A percentile compares a stretch with the other conserved stretches of the same genome.
Evolutionary conservation across 2,797 vertebrate species (phyloP).

Genomic region (Fistularia commersonii): DNA sequence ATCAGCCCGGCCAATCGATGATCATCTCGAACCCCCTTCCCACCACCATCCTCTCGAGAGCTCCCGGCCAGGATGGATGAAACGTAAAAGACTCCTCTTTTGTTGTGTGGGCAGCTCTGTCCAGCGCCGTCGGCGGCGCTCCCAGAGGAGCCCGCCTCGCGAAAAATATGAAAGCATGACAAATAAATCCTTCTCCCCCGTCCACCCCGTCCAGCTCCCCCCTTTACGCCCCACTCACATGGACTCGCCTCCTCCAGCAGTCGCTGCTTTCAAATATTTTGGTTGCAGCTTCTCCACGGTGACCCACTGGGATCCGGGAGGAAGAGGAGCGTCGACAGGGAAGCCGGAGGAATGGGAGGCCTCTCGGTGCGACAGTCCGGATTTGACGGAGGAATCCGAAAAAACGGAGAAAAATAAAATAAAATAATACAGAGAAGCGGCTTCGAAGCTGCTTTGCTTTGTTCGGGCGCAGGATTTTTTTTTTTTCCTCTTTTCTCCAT

Average conservation of each 20-base stretch:
- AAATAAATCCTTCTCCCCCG: conserved; percentile 51
- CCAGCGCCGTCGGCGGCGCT: conserved; percentile 47
- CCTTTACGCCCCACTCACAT: too few species aligned
- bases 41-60: conserved; percentile 56
- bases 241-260: too few species aligned
- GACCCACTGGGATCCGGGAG: conserved; percentile 47
- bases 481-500: too few species aligned
- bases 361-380: conserved; percentile 30
- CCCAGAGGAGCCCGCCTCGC: conserved; percentile 36
- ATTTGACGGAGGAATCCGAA: conserved; percentile 53
- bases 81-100: conserved; percentile 64
- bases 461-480: too few species aligned
- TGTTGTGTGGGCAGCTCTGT: conserved; percentile 59
- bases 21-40: conserved; percentile 54
- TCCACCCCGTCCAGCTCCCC: conserved; percentile 28
- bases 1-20: conserved; percentile 69
- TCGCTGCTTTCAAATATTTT: conserved; percentile 63
- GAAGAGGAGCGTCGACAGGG: conserved; percentile 26
- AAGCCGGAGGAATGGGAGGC: conserved; percentile 28
- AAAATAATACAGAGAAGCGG: too few species aligned
- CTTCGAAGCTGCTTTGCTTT: too few species aligned
- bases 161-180: conserved; percentile 46
- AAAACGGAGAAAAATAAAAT: too few species aligned
- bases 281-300: conserved; percentile 53
- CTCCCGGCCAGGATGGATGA: conserved; percentile 49